phyloP scores from a whole-genome alignment of 2,888 invertebrate genomes.

The Eilema depressum region DNA sequence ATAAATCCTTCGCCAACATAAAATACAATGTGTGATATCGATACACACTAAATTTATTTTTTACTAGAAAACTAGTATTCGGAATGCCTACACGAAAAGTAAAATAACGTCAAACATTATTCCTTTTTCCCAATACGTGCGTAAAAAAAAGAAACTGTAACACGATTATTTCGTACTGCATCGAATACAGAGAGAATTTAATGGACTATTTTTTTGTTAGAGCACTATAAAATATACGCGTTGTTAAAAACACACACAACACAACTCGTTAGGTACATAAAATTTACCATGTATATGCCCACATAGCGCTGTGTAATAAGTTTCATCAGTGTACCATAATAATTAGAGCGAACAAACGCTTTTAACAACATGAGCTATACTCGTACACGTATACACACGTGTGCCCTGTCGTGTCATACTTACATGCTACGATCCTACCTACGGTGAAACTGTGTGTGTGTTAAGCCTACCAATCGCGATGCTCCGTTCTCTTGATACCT shows the following conservation, averaged over 20 bases:
- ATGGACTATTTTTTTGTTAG: neutral
- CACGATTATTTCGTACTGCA: constrained; percentile 4
- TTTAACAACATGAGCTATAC: too few species aligned
- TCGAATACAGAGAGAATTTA: neutral
- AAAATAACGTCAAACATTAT: neutral
- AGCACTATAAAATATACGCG: neutral
- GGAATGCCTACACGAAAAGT: neutral
- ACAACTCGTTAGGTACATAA: neutral
- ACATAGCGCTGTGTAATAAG: too few species aligned
- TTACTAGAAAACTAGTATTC: neutral
- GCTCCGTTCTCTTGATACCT: too few species aligned
- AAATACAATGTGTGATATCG: too few species aligned
- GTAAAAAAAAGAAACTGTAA: neutral
- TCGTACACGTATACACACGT: too few species aligned
- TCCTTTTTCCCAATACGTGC: neutral
- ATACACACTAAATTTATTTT: neutral
- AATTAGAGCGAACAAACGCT: too few species aligned
- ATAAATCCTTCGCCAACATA: neutral
- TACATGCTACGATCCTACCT: too few species aligned
- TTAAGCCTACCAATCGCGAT: too few species aligned
- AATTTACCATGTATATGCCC: too few species aligned
- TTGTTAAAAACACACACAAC: neutral
- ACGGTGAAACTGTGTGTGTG: too few species aligned
- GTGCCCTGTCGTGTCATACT: too few species aligned
- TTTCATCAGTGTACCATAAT: too few species aligned